Conservation (phyloP, 2,113 vertebrate species). For the Gnathonemus longibarbis region DNA sequence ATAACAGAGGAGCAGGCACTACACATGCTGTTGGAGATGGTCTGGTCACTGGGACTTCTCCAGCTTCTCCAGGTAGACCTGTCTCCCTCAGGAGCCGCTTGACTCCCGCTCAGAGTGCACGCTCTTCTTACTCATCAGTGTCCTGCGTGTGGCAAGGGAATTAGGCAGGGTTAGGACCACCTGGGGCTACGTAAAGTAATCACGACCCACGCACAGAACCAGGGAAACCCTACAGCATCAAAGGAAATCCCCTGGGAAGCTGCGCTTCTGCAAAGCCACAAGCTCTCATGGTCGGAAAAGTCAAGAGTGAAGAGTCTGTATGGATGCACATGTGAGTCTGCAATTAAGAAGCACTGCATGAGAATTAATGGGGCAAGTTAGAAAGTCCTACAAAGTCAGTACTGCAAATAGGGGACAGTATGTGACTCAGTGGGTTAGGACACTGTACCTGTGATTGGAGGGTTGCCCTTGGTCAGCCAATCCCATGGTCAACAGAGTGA, state of each 20-base stretch:
- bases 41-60: background rate
- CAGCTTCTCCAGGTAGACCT: slow-evolving; percentile 62
- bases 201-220: background rate
- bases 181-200: background rate
- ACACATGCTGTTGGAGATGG: background rate
- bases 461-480: background rate
- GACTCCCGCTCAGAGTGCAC: slow-evolving; percentile 67
- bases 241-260: background rate
- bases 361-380: background rate
- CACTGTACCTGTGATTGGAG: background rate
- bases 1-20: background rate
- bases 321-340: background rate
- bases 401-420: background rate
- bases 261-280: background rate
- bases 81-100: slow-evolving; percentile 67
- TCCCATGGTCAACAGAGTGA: background rate
- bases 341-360: background rate
- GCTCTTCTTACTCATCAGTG: slow-evolving; percentile 69
- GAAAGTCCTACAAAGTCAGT: background rate
- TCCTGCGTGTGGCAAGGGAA: slow-evolving; percentile 52
- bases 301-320: background rate
- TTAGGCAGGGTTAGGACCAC: background rate
- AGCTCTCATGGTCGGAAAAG: background rate
- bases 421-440: background rate
- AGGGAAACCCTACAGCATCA: background rate